Percentiles rank a stretch among this genome's conserved stretches.
phyloP scores from a whole-genome alignment of 2,113 vertebrate genomes.

The Chitala chitala region DNA sequence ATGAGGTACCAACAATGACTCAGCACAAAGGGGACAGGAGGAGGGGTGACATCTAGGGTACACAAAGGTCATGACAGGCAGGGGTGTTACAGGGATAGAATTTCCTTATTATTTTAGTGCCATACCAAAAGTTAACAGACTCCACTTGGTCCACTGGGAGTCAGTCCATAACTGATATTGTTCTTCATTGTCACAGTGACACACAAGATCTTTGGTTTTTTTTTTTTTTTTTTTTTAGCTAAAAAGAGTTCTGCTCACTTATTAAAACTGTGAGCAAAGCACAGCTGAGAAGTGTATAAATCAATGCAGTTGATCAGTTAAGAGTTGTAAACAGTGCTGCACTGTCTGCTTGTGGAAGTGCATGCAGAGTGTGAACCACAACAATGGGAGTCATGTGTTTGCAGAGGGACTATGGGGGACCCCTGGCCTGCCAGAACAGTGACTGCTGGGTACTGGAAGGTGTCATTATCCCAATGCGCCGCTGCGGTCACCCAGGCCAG shows the following conservation, averaged over 20 bases:
- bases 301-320: no score
- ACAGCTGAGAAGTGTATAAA: neutral
- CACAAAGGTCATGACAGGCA: no score
- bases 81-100: no score
- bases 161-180: no score
- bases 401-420: constrained; percentile 91
- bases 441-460: constrained; percentile 96
- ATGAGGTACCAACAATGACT: no score
- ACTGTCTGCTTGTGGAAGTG: neutral
- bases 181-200: no score
- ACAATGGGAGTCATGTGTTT: constrained; percentile 18
- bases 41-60: no score
- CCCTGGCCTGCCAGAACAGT: constrained; percentile 80
- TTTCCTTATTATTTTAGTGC: no score
- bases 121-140: no score
- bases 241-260: neutral
- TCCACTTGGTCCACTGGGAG: no score
- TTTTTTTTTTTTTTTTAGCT: neutral
- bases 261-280: neutral
- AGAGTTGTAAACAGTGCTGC: neutral
- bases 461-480: constrained; percentile 84
- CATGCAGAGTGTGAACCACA: neutral
- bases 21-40: no score
- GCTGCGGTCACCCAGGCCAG: constrained; percentile 77
- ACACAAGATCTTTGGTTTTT: no score